These are phyloP conservation scores for Pseudorhiza aurosa DNA, from an alignment of 30 jellyfish, hydroid and myxozoan genomes.

Conservation along the genomic window DNA sequence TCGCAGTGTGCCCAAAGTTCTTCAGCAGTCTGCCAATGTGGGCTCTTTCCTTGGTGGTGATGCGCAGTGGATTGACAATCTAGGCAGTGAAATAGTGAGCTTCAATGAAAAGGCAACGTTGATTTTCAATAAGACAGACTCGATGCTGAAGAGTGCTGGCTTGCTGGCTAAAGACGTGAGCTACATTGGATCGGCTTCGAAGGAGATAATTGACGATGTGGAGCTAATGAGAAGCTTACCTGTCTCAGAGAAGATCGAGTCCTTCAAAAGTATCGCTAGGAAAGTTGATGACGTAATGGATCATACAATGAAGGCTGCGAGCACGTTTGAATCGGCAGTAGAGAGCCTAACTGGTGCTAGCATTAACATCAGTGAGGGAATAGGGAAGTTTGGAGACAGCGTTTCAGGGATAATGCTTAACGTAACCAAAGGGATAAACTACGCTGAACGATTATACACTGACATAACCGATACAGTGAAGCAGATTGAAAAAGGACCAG, in stretches of 20 bases:
- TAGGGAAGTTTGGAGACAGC: slow-evolving; percentile 70
- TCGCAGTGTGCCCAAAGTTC: slow-evolving; percentile 53
- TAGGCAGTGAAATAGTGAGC: slow-evolving; percentile 40
- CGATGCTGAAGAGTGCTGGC: slow-evolving; percentile 71
- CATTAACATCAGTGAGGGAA: slow-evolving; percentile 59
- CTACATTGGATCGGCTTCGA: slow-evolving; percentile 47
- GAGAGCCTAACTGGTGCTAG: slow-evolving; percentile 43
- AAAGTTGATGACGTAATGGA: slow-evolving; percentile 54
- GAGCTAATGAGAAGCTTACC: slow-evolving; percentile 65
- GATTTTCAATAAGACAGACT: slow-evolving; percentile 74
- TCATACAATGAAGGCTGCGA: slow-evolving; percentile 13
- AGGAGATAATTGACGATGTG: slow-evolving; percentile 56
- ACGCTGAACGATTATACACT: slow-evolving; percentile 48
- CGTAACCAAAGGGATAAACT: slow-evolving; percentile 63
- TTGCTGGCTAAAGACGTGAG: slow-evolving; percentile 33
- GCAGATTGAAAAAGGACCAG: slow-evolving; percentile 82
- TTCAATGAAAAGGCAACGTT: slow-evolving; percentile 32
- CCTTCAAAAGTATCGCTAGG: slow-evolving; percentile 25
- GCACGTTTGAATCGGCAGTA: slow-evolving; percentile 20
- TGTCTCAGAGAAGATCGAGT: slow-evolving; percentile 56
- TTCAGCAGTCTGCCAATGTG: slow-evolving; percentile 74
- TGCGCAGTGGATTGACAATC: slow-evolving; percentile 57
- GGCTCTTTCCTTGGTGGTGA: slow-evolving; percentile 60
- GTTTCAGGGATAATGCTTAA: slow-evolving; percentile 77
- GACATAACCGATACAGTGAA: slow-evolving; percentile 73